Evolutionary conservation across 2,888 invertebrate species (phyloP).

Genomic region (Pseudoips prasinana): DNA sequence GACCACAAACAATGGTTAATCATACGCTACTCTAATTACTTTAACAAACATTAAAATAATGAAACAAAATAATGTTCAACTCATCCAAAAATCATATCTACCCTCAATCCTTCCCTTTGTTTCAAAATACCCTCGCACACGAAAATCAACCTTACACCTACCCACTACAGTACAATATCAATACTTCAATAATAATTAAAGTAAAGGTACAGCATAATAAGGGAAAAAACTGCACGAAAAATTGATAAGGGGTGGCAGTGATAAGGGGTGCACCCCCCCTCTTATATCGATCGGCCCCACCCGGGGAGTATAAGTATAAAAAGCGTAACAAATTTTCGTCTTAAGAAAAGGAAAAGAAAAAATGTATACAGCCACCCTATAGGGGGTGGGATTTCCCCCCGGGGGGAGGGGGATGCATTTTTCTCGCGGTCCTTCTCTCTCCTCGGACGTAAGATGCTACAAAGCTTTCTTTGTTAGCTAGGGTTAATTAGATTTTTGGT

Average conservation of each 20-base stretch:
- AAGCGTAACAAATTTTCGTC: conserved; percentile 83
- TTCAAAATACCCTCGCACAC: conserved; percentile 5
- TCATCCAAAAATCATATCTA: no score
- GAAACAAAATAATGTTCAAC: no score
- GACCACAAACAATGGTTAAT: no score
- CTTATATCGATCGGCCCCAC: conserved; percentile 71
- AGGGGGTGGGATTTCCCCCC: conserved; percentile 39
- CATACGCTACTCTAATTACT: no score
- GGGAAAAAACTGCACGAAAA: conserved; percentile 71
- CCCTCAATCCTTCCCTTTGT: conserved; percentile 5
- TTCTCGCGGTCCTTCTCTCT: conserved; percentile 67
- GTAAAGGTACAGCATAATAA: conserved; percentile 56
- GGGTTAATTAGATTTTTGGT: conserved; percentile 62
- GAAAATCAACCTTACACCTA: conserved; percentile 20
- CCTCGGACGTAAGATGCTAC: conserved; percentile 74
- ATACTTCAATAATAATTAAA: conserved; percentile 51
- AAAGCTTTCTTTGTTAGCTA: conserved; percentile 72
- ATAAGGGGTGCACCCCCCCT: conserved; percentile 53
- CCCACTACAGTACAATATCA: conserved; percentile 26
- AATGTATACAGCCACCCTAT: conserved; percentile 76
- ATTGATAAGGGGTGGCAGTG: conserved; percentile 76
- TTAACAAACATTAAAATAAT: no score
- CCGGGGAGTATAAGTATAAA: conserved; percentile 75
- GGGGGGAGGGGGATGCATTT: conserved; percentile 59
- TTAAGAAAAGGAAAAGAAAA: conserved; percentile 82